Conservation (phyloP, 2,797 vertebrate genomes). For the Glossophaga mutica region DNA sequence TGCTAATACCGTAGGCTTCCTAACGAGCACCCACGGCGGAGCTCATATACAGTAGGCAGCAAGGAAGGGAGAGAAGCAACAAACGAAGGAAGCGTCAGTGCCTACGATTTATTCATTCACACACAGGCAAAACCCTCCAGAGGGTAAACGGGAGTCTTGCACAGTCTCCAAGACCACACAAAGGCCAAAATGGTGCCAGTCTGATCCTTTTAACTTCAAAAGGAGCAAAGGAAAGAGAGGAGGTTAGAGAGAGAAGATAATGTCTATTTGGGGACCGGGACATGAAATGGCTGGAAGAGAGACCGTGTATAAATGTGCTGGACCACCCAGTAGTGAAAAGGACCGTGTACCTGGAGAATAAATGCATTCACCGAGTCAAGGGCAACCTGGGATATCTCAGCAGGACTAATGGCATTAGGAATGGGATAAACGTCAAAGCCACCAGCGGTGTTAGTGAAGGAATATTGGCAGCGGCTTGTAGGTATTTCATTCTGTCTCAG, state of each 20-base stretch:
- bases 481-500: too few relatives aligned
- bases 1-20: not conserved
- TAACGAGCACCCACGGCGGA: not conserved
- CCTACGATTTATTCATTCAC: not conserved
- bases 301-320: too few relatives aligned
- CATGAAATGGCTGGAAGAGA: not conserved
- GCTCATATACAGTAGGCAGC: not conserved
- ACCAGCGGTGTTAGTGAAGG: not conserved
- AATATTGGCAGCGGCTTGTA: not conserved
- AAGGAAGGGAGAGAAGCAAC: not conserved
- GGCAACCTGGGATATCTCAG: not conserved
- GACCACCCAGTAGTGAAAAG: not conserved
- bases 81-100: not conserved
- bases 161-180: not conserved
- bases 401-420: rapidly evolving
- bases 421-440: not conserved
- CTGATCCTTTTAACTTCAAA: not conserved
- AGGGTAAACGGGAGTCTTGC: not conserved
- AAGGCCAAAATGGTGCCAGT: not conserved
- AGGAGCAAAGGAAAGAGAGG: not conserved
- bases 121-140: not conserved
- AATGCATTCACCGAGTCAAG: not conserved
- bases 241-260: not conserved
- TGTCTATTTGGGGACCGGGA: not conserved
- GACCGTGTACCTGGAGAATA: not conserved